These are phyloP conservation scores for Climacteris rufus DNA, from an alignment of 2,113 vertebrate species.

Conservation along the genomic window DNA sequence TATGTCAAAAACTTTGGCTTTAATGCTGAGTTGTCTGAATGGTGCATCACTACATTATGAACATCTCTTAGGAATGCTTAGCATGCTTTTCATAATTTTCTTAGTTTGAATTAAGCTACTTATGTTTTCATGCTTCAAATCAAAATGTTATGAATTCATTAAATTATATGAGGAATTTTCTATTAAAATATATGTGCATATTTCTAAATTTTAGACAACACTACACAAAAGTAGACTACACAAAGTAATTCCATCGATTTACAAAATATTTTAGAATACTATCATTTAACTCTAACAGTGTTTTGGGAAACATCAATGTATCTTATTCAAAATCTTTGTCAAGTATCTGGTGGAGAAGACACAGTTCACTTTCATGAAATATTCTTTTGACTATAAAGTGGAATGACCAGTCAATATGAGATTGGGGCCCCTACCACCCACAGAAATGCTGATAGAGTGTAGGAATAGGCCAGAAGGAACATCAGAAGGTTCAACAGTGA, in stretches of 20 bases:
- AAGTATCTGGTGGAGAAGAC: background rate
- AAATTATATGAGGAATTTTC: background rate
- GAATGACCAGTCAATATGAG: background rate
- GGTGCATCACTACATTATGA: background rate
- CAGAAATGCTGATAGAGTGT: background rate
- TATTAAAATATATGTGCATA: background rate
- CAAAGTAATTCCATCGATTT: background rate
- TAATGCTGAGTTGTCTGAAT: background rate
- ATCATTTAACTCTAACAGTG: background rate
- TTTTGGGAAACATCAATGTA: background rate
- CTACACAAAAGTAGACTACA: background rate
- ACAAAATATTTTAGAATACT: background rate
- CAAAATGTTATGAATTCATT: background rate
- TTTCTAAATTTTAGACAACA: background rate
- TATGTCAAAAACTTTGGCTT: background rate
- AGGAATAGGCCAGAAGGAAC: background rate
- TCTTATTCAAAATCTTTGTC: background rate
- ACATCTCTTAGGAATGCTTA: background rate
- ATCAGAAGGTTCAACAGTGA: background rate
- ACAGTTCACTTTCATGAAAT: background rate
- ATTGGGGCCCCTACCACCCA: background rate
- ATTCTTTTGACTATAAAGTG: background rate
- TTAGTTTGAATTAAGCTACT: constrained; percentile 2
- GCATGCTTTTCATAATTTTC: background rate
- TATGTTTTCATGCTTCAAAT: background rate